Base-by-base conservation (phyloP, 2,888 invertebrate genomes). In the Cynaeus angustus region DNA sequence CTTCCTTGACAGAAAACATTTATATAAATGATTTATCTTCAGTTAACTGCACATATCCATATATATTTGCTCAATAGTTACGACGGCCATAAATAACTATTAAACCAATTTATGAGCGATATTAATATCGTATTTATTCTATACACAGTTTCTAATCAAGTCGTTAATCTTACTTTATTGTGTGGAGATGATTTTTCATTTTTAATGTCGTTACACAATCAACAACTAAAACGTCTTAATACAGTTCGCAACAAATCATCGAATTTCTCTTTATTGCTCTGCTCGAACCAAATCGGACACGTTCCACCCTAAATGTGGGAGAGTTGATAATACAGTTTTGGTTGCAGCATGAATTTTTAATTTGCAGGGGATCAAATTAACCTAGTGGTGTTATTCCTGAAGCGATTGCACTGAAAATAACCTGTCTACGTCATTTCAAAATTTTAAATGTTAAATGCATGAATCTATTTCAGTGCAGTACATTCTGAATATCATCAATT, bases 61-160 rank as follows among this genome's bases (percentile, higher is more conserved):
- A 61, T 53, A 14, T 66, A 66, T 66, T 66, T 66, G 58, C 30
- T 48, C 58, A 30, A 41, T 50, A 58, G 58, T 66, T 66, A 58
- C 53, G 58, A 58, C 56, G 6, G 37, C 38, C 41, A 50, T 66
- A 66, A 66, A 66, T 66, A 37, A 43, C 58, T 21, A 67, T 59
- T 67, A 67, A 67, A 55, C 58, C 38, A 37, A 52, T 67, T 67
- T 67, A 67, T 52, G 43, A 33, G 59, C 59, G 30, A 37, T 59
- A 67, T 66, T 66, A 66, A 66, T 55, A 41, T 16, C 41, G 38
- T 56, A 46, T 50, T 66, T 66, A 66, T 52, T 37, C 67, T 45
- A 58, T 45, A 59, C 38, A 37, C 41, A 52, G 52, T 43, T 67
- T 52, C 59, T 67, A 59, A 67, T 67, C 59, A 67, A 67, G 41